Base-by-base conservation (phyloP, 2,888 invertebrate species). In the Anthrax anthrax region DNA sequence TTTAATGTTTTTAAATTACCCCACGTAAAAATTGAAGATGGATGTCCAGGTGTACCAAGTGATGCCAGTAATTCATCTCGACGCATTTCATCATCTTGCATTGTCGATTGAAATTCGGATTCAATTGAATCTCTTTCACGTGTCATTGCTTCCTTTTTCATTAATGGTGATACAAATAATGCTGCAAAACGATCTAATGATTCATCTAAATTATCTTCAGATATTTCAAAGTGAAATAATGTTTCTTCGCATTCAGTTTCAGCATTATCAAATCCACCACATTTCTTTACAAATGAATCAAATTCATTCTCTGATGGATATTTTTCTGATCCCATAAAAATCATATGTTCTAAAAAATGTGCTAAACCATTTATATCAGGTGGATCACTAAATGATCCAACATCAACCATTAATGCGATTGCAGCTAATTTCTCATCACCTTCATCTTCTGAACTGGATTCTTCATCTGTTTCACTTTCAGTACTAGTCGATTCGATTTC, bases 261-360 rank as follows among this genome's bases (percentile, higher is more conserved):
- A 1, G 91, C 92, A 63, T 92, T 92, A 60, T 83, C 81, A 10
- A 78, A 80, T 5, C 92, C 94, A 4, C 91, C 90, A 61, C 82
- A 80, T 72, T 82, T 84, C 72, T 78, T 80, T 19, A 88, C 76
- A 55, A 81, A 87, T 2, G 82, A 71, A 68, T 88, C 87, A 59
- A 88, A 86, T 53, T 81, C 82, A 64, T 89, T 89, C 69, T 92
- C 91, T 60, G 78, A 74, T 10, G 84, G 88, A 63, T 82, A 92
- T 61, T 89, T 91, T 59, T 83, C 76, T 54, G 88, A 90, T 32
- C 92, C 94, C 91, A 92, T 92, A 60, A 91, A 94, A 18, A 94
- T 68, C 91, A 94, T 88, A 63, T 89, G 89, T 58, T 89, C 89
- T 4, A 89, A 72, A 62, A 89, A 88, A 64, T 89, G 89, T 1